Evolutionary conservation across 2,888 invertebrate genomes (phyloP), one percentile per base, ranked within the genome.

Genomic region (Ormyrus thymus): DNA sequence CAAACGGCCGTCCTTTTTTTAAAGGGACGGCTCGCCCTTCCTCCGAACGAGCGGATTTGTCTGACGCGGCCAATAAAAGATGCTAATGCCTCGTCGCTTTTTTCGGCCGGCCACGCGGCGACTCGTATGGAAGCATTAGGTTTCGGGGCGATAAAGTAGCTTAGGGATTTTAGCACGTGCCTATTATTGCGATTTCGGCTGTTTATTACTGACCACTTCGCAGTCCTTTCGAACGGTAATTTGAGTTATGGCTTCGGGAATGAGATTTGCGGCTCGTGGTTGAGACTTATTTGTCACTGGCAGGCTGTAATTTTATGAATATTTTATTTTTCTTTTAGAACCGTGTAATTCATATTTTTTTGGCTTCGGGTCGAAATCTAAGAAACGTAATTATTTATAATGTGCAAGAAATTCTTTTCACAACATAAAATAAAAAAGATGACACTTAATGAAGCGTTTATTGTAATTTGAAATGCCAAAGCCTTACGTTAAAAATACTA

Each of bases 31-130:
- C 3, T 43, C 61, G 55, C 9, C 29, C 15, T 10, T 8, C 29
- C n/a, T 53, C 70, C 77, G 71, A 65, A 66, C 70, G 76, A 66
- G 66, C 4, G 50, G 29, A 75, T 43, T 15, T 46, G 68, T 50
- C 15, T 58, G 53, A n/a, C 45, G 13, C n/a, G 45, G 46, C 29
- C 48, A 64, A 64, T 62, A 72, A 72, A 72, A 72, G 46, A 72
- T 72, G 72, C 62, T 72, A 72, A 72, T 72, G 62, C 46, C 46
- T 71, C 70, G 4, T 29, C 29, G 29, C 29, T 29, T 29, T 29
- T 29, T 29, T 29, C 29, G 29, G 29, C 29, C 29, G 29, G 29
- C 29, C 29, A 4, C 29, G 1, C 29, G 43, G 7, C 50, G 51
- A 43, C 7, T 55, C 7, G 7, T 56, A 56, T 56, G n/a, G 9